Percentiles rank a stretch among this genome's conserved stretches.
These are phyloP conservation scores for Chloroceryle aenea DNA, from an alignment of 2,113 vertebrate species.

Conservation along the genomic window DNA sequence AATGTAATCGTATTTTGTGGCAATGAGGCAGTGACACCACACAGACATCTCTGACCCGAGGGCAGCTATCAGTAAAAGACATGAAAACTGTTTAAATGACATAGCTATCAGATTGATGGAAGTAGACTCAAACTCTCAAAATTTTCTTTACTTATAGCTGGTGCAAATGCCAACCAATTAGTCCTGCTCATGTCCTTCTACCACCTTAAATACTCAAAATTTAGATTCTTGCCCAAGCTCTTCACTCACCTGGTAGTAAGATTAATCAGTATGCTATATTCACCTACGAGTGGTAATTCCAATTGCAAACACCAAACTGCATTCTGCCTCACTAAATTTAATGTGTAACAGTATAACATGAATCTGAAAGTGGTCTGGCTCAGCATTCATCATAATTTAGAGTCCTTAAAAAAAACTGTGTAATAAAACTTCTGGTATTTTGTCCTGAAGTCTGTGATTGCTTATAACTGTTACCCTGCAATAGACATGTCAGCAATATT, in stretches of 20 bases:
- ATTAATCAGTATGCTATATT: background rate
- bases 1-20: background rate
- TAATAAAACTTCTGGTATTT: background rate
- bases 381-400: background rate
- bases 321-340: background rate
- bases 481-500: background rate
- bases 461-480: background rate
- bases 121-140: background rate
- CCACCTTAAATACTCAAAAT: background rate
- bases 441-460: background rate
- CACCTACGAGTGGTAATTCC: background rate
- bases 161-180: background rate
- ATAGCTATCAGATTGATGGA: background rate
- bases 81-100: background rate
- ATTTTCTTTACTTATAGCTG: background rate
- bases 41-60: background rate
- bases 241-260: background rate
- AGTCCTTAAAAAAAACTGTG: background rate
- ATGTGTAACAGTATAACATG: background rate
- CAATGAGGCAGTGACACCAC: background rate
- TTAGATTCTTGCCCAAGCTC: background rate
- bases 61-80: background rate
- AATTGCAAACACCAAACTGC: background rate
- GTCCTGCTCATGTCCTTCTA: background rate
- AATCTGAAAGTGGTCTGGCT: background rate